Evolutionary conservation across 2,797 vertebrate genomes (phyloP).

Genomic region (Alexandromys oeconomus): DNA sequence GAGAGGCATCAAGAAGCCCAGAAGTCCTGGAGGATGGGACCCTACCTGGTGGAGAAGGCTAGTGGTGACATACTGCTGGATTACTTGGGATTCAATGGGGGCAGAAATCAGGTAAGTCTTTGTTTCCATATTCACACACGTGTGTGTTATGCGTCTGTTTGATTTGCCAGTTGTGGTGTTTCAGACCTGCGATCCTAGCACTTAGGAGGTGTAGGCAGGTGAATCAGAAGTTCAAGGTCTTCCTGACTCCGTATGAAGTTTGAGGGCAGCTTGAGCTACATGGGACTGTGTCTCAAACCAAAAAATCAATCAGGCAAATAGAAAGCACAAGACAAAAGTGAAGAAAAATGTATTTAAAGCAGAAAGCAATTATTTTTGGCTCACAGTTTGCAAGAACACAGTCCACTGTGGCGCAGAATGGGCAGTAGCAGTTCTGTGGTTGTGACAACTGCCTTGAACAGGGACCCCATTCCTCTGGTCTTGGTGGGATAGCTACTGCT

Average conservation of each 20-base stretch:
- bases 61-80: not conserved
- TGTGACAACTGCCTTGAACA: not conserved
- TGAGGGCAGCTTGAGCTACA: not conserved
- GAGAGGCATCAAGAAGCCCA: rapidly evolving
- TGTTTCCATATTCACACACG: rapidly evolving
- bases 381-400: not conserved
- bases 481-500: not conserved
- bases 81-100: not conserved
- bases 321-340: not conserved
- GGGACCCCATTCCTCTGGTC: not conserved
- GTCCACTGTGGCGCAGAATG: not conserved
- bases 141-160: not conserved
- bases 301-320: not conserved
- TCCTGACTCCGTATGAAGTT: not conserved
- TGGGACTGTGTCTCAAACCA: not conserved
- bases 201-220: not conserved
- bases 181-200: not conserved
- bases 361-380: not conserved
- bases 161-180: not conserved
- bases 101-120: not conserved
- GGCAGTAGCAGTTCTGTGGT: not conserved
- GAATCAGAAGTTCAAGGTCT: not conserved
- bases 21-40: not conserved
- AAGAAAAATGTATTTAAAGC: not conserved
- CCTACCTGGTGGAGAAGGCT: not conserved